phyloP scores from a whole-genome alignment of 1,140 invertebrate genomes.

The Cydia amplana region DNA sequence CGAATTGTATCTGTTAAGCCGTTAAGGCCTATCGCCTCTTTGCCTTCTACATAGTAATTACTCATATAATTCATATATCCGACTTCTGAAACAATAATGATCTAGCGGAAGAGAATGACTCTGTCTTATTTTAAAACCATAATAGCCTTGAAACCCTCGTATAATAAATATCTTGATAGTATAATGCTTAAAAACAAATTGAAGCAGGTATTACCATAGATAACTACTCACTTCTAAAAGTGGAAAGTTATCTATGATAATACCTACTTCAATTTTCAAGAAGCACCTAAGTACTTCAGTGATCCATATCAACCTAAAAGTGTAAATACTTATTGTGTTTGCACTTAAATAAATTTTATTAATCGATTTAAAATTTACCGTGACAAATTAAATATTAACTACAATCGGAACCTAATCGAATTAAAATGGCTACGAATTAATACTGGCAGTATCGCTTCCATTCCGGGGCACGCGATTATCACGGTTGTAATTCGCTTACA shows the following conservation, averaged over 20 bases:
- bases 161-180: too few relatives aligned
- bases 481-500: slow-evolving; percentile 22
- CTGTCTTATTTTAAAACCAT: too few relatives aligned
- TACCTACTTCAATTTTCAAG: too few relatives aligned
- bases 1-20: background rate
- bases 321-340: too few relatives aligned
- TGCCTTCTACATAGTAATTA: background rate
- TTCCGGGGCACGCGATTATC: background rate
- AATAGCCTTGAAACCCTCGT: background rate
- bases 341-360: too few relatives aligned
- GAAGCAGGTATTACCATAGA: too few relatives aligned
- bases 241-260: too few relatives aligned
- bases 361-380: too few relatives aligned
- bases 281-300: too few relatives aligned
- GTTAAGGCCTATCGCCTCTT: background rate
- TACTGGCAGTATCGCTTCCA: background rate
- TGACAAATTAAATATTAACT: background rate
- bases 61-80: background rate
- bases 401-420: background rate
- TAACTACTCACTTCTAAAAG: too few relatives aligned
- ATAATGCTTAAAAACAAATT: too few relatives aligned
- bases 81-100: background rate
- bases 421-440: background rate
- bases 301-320: too few relatives aligned
- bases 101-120: background rate